Conservation (phyloP, 2,113 vertebrate genomes). For the Spermophilus dauricus region DNA sequence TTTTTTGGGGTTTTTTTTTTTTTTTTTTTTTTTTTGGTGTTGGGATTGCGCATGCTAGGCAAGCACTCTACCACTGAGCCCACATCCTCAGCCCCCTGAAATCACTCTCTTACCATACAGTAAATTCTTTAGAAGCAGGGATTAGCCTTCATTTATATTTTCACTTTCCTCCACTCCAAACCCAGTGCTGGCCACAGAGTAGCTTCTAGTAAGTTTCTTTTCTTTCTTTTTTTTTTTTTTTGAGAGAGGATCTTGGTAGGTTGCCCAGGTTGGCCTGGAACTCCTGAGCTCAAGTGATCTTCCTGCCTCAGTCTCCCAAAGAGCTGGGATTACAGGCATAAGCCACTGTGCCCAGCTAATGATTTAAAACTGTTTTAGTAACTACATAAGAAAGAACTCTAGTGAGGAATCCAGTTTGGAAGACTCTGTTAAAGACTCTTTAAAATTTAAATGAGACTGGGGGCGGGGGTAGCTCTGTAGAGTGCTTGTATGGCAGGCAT, state of each 20-base stretch:
- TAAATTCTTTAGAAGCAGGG: conserved; percentile 32
- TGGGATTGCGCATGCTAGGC: too few relatives aligned
- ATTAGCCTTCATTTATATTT: not conserved
- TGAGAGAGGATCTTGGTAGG: too few relatives aligned
- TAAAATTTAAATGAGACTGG: not conserved
- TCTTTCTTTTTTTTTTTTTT: not conserved
- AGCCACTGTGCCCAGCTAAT: not conserved
- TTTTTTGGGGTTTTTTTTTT: too few relatives aligned
- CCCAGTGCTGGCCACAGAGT: not conserved
- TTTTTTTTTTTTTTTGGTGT: too few relatives aligned
- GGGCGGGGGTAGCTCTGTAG: not conserved
- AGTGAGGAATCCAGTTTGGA: not conserved
- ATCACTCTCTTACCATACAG: not conserved
- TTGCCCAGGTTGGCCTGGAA: not conserved
- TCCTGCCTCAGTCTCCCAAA: not conserved
- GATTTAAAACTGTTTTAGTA: not conserved
- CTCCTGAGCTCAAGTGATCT: not conserved
- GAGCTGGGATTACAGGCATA: not conserved
- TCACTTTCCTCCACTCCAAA: not conserved
- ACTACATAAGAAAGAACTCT: not conserved
- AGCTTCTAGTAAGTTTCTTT: not conserved
- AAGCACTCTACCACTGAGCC: too few relatives aligned
- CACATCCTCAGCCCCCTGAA: not conserved
- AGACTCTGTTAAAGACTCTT: not conserved
- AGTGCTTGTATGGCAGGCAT: not conserved